phyloP scores from a whole-genome alignment of 2,797 vertebrate species.

The Zenarchopterus dispar region DNA sequence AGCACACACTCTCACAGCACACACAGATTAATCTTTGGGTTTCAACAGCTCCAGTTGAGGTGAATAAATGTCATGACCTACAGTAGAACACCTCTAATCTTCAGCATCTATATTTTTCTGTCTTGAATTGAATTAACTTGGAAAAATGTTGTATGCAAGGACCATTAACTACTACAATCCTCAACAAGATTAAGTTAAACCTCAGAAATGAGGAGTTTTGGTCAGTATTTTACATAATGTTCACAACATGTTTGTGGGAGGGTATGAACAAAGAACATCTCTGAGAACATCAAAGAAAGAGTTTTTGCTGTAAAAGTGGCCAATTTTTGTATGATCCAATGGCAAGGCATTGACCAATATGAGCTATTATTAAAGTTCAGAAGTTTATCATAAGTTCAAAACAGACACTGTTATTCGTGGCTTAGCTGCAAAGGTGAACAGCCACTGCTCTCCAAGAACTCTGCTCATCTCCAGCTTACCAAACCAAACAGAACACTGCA shows the following conservation, averaged over 20 bases:
- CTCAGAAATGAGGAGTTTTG: not conserved
- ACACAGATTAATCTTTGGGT: conserved; percentile 65
- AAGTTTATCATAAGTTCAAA: too few relatives aligned
- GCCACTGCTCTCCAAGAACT: too few relatives aligned
- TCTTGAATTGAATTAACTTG: conserved; percentile 1
- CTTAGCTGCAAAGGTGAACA: too few relatives aligned
- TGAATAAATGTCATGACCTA: conserved; percentile 59
- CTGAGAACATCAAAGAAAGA: not conserved
- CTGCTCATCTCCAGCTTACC: too few relatives aligned
- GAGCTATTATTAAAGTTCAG: too few relatives aligned
- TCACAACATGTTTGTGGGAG: too few relatives aligned
- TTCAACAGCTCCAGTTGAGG: conserved; percentile 45
- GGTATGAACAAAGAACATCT: too few relatives aligned
- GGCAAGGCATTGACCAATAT: too few relatives aligned
- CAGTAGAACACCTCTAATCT: conserved; percentile 50
- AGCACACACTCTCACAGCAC: conserved; percentile 27
- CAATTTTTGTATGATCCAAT: too few relatives aligned
- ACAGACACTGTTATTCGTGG: too few relatives aligned
- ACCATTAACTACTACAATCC: not conserved
- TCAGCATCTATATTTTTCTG: conserved; percentile 31
- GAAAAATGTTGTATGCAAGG: not conserved
- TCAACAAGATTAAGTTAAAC: not conserved
- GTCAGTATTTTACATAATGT: too few relatives aligned
- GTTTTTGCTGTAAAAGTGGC: not conserved
- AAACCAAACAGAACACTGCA: too few relatives aligned